Base-by-base conservation (phyloP, 1,140 invertebrate genomes). In the Drosophila lacertosa region DNA sequence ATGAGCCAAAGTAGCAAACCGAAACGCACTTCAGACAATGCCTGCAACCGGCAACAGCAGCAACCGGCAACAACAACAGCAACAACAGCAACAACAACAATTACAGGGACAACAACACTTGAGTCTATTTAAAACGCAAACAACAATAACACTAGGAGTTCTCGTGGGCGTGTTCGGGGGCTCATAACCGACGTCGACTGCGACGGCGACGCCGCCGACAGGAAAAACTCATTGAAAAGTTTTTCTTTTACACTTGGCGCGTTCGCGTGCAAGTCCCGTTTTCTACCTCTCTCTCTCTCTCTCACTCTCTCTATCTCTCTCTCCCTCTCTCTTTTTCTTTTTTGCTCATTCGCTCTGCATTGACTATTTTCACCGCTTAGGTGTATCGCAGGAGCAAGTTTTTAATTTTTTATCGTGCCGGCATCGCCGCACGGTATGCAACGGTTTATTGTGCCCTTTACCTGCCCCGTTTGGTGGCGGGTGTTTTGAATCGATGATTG, bases 171-270 rank as follows among this genome's bases (percentile, higher is more conserved):
- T 44, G 64, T 54, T 10, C n/a, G 29, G 59, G 53, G 54, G 75
- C 83, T 89, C 83, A 88, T 88, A 88, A 88, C 83, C 74, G 83
- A 73, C 59, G 57, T 3, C 69, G 48, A 44, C 67, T 22, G 0
- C 67, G 48, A 18, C 32, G 66, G 63, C 40, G 69, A 33, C 50
- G 74, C 55, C 47, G 77, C 53, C 83, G 45, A 89, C 78, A 83
- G 82, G 88, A 89, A 89, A 90, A 89, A 90, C 88, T 89, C 88
- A 89, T 89, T 90, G 82, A 89, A 89, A 89, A 90, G 40, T 90
- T 88, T 89, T 90, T 72, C 76, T 81, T 88, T 89, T 88, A 89
- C 84, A 82, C 75, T 89, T 88, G 72, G 81, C 80, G 74, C 69
- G 77, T 50, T 86, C 77, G 76, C 76, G 60, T 64, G 69, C 73